phyloP scores from a whole-genome alignment of 1,140 invertebrate species.

The Papilio polytes region DNA sequence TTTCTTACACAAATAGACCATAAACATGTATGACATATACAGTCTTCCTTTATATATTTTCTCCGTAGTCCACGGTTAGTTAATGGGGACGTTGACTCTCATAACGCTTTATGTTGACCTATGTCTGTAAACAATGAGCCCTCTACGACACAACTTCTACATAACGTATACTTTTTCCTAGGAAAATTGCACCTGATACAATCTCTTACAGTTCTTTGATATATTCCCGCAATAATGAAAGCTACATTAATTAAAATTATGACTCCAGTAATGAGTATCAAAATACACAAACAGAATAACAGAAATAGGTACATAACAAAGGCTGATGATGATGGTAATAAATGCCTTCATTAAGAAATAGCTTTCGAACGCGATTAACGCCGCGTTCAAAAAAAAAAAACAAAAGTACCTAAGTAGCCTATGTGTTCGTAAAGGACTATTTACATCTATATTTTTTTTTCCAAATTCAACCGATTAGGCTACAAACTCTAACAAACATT shows the following conservation, averaged over 20 bases:
- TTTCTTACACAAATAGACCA: not conserved
- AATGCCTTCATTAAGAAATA: not conserved
- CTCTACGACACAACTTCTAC: not conserved
- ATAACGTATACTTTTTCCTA: not conserved
- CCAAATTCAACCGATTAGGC: too few relatives aligned
- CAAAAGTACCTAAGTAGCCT: too few relatives aligned
- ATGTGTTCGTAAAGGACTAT: too few relatives aligned
- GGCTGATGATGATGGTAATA: too few relatives aligned
- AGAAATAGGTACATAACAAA: not conserved
- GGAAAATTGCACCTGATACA: not conserved
- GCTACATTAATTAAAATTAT: not conserved
- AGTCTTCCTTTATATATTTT: not conserved
- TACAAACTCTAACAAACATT: too few relatives aligned
- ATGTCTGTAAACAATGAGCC: conserved; percentile 4
- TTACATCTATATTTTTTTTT: too few relatives aligned
- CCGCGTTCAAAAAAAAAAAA: too few relatives aligned
- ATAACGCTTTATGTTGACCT: not conserved
- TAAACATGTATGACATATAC: not conserved
- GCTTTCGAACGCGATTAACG: not conserved
- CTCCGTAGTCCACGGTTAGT: not conserved
- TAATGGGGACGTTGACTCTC: not conserved
- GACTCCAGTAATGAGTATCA: not conserved
- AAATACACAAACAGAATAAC: not conserved
- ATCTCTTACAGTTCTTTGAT: not conserved
- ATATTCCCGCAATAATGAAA: not conserved